Base-by-base conservation (phyloP, 2,888 invertebrate genomes). In the Micoletzkya japonica region DNA sequence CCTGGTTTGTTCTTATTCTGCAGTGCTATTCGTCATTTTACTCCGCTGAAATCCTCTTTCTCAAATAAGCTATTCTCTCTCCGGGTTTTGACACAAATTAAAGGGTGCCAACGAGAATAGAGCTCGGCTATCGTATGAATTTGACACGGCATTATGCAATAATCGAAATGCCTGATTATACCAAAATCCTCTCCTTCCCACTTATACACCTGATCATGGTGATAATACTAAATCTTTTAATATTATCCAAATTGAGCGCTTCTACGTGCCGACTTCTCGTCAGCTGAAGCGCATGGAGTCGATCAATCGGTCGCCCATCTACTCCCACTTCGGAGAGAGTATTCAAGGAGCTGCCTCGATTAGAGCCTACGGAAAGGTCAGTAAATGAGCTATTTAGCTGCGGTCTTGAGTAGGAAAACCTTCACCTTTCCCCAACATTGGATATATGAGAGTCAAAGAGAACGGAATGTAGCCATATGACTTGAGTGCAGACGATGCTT, bases 231-330 rank as follows among this genome's bases (percentile, higher is more conserved):
- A n/a, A n/a, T n/a, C n/a, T n/a, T n/a, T n/a, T n/a, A n/a, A n/a
- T n/a, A n/a, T n/a, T 7, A 54, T 7, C 24, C 54, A 24, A 7
- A n/a, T 36, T 37, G 28, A 96, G 90, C 90, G 93, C 76, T 93
- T 95, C 88, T 97, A 95, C 88, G 93, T 96, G 73, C 91, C 93
- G 0, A 92, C 95, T 0, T 95, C 95, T 2, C 89, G 96, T 26
- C 97, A 97, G 66, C 72, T 85, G 64, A 80, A 80, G 70, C 74
- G 85, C 26, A 72, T 85, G 7, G 82, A 82, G 64, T 77, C 77
- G 59, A 76, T 76, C 7, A 76, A 72, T 60, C 73, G 83, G 2
- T 85, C 84, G 7, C 85, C 85, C 4, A 82, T 85, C 52, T 85
- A 77, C 68, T 82, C 81, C 10, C 83, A 85, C 69, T 84, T 85